Base-by-base conservation (phyloP, 2,888 invertebrate species). In the Nesidiocoris tenuis region DNA sequence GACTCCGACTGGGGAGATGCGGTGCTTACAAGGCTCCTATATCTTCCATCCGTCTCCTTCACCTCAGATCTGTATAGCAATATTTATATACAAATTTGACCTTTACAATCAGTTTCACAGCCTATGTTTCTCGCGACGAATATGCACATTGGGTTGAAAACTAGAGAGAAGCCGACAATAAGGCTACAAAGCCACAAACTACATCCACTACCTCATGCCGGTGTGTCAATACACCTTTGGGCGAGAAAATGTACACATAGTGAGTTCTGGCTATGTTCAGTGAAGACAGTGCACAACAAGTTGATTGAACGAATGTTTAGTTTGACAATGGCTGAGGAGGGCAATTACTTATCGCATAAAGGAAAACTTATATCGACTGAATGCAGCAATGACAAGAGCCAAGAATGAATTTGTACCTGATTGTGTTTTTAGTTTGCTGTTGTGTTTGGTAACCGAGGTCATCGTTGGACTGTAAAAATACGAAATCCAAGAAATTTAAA, bases 361-460 rank as follows among this genome's bases (percentile, higher is more conserved):
- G n/a, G n/a, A n/a, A n/a, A n/a, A n/a, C n/a, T n/a, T n/a, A n/a
- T n/a, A n/a, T n/a, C n/a, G n/a, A n/a, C n/a, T n/a, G n/a, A n/a
- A n/a, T n/a, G n/a, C n/a, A n/a, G n/a, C n/a, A n/a, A n/a, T n/a
- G n/a, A n/a, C n/a, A n/a, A n/a, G n/a, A n/a, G n/a, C n/a, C n/a
- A n/a, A n/a, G n/a, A n/a, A n/a, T n/a, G n/a, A n/a, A n/a, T n/a
- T n/a, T 12, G 77, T 78, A 79, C 79, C 79, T 78, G 70, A 67
- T 78, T 18, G 76, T 75, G 55, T 77, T 55, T 71, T 79, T 79
- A 55, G 77, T 75, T 75, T 79, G 79, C 59, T 78, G 74, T 63
- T 72, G 70, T 55, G 72, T 77, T 61, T 76, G 77, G 65, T 79
- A 79, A 9, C 68, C 77, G 24, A 78, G 74, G 63, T 79, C 79